phyloP scores from a whole-genome alignment of 2,888 invertebrate species.

The Ophion ventricosus region DNA sequence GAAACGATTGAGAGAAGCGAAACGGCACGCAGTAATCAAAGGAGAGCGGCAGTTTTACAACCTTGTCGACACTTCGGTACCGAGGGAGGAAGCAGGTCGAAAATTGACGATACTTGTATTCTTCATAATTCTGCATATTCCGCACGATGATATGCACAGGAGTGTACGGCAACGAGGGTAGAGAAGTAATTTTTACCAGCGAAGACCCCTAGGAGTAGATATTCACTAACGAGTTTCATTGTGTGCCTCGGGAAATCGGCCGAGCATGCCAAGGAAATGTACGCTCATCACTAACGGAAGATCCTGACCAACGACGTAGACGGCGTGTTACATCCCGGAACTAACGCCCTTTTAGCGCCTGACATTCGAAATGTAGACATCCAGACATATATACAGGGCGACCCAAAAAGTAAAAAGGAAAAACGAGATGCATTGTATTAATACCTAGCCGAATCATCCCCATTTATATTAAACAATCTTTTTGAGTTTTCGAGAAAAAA shows the following conservation, averaged over 20 bases:
- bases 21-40: too few relatives aligned
- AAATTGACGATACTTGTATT: too few relatives aligned
- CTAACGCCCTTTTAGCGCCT: background rate
- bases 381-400: too few relatives aligned
- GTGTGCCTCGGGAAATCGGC: slow-evolving; percentile 51
- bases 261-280: slow-evolving; percentile 9
- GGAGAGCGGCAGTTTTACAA: too few relatives aligned
- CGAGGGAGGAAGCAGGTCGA: too few relatives aligned
- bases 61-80: too few relatives aligned
- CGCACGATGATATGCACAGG: background rate
- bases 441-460: too few relatives aligned
- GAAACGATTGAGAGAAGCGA: too few relatives aligned
- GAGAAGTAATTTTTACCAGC: slow-evolving; percentile 24
- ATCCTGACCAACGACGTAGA: background rate
- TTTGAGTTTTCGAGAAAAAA: too few relatives aligned
- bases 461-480: too few relatives aligned
- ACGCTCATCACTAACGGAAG: background rate
- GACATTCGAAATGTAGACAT: slow-evolving; percentile 1
- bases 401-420: too few relatives aligned
- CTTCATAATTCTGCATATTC: background rate
- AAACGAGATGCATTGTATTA: too few relatives aligned
- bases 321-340: background rate
- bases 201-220: slow-evolving; percentile 10
- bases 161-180: background rate
- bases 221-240: slow-evolving; percentile 62